Evolutionary conservation across 1,140 invertebrate genomes (phyloP), one percentile per base, ranked within the genome.

Genomic region (Drosophila nannoptera): DNA sequence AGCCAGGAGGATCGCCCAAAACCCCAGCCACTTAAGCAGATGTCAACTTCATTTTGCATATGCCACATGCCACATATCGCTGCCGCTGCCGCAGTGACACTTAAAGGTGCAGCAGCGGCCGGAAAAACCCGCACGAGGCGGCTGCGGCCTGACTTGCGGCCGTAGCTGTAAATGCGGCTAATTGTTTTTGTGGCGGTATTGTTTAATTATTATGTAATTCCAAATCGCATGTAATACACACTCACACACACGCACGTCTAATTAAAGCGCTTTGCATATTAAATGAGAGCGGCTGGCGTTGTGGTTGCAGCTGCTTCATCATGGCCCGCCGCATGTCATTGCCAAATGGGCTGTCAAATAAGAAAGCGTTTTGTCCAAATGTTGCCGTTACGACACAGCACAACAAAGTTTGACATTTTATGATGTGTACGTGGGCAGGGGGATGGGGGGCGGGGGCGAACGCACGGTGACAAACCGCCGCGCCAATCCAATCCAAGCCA

Each of bases 21-120:
- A 84, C 77, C 77, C 74, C 74, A 74, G 68, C 81, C 81, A 84
- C 80, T 86, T 86, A 86, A 86, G 82, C 82, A 86, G 77, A 86
- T 86, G 81, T 87, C 81, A 87, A 80, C 80, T 86, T 74, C 76
- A 77, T 87, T 86, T 87, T 87, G 81, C 82, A 87, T 87, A 86
- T 81, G 82, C 59, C 67, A 73, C 58, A 59, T 12, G 46, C 42
- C 29, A 38, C 61, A 58, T 42, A 53, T 7, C 38, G 14, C 35
- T 52, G 32, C n/a, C 7, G n/a, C 40, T 43, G 48, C n/a, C 31
- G 32, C 63, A 29, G 36, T 31, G 50, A 7, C 61, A 65, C 61
- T 65, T 65, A 65, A 69, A 69, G 67, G 61, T 69, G 61, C 61
- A 32, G 11, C 32, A 5, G 3, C 43, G 38, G 42, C 42, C 43